These are phyloP conservation scores for Strix aluco DNA, from an alignment of 2,113 vertebrate species.

Conservation along the genomic window DNA sequence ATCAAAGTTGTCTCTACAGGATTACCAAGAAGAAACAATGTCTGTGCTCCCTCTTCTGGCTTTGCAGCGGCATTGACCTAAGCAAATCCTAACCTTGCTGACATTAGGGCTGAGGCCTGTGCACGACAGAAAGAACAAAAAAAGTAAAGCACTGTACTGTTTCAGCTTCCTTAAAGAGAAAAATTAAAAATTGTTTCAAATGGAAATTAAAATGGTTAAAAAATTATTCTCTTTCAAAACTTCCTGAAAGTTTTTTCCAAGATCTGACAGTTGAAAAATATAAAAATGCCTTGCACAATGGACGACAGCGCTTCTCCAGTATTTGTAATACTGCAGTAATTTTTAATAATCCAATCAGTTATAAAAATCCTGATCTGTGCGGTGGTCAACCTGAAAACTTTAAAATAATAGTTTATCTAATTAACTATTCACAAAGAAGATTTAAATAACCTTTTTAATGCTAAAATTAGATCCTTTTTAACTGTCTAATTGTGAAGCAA, in stretches of 20 bases:
- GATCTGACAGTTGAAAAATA: not conserved
- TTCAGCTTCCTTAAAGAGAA: not conserved
- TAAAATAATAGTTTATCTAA: not conserved
- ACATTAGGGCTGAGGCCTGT: not conserved
- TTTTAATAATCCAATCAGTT: not conserved
- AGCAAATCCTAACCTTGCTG: not conserved
- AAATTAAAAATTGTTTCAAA: not conserved
- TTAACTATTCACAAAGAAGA: not conserved
- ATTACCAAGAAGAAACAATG: not conserved
- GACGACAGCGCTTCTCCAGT: not conserved
- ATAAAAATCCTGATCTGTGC: not conserved
- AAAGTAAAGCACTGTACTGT: rapidly evolving
- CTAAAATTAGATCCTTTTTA: not conserved
- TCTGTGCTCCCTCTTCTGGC: constrained; percentile 77
- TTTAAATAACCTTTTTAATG: not conserved
- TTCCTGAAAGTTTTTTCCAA: not conserved
- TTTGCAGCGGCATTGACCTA: not conserved
- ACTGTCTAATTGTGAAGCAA: not conserved
- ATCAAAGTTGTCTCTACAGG: not conserved
- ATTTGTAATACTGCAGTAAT: not conserved
- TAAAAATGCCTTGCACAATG: not conserved
- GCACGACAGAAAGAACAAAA: not conserved
- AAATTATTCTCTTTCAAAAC: not conserved
- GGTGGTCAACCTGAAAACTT: not conserved
- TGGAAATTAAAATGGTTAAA: not conserved